Percentiles rank a stretch among this genome's conserved stretches.
Conservation (phyloP, 2,113 vertebrate genomes). For the Balaenoptera acutorostrata region DNA sequence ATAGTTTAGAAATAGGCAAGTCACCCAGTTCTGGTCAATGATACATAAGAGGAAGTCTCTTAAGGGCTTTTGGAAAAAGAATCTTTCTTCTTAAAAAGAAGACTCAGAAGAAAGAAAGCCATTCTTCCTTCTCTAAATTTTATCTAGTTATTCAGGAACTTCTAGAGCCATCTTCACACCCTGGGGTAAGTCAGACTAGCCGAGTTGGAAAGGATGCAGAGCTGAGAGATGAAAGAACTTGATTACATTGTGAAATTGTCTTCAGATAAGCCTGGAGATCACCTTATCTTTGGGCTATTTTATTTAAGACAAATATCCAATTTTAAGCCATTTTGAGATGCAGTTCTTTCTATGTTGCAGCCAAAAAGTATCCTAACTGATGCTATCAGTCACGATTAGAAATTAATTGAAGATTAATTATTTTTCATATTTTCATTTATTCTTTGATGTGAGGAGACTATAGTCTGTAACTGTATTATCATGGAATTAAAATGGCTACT, state of each 20-base stretch:
- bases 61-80: neutral
- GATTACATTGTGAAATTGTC: neutral
- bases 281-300: neutral
- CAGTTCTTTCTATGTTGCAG: neutral
- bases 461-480: neutral
- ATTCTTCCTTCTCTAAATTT: neutral
- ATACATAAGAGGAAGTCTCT: neutral
- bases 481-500: conserved; percentile 42
- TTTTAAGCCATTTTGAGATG: neutral
- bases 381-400: conserved; percentile 18
- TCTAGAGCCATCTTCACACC: neutral
- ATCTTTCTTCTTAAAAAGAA: neutral
- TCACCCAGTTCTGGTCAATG: neutral
- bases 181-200: neutral
- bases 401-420: conserved; percentile 22
- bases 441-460: neutral
- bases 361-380: neutral
- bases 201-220: neutral
- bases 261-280: neutral
- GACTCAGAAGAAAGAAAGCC: neutral
- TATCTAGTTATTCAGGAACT: neutral
- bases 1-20: neutral
- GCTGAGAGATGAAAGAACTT: neutral
- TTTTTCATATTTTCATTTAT: conserved; percentile 21
- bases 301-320: neutral